Base-by-base conservation (phyloP, 2,888 invertebrate species). In the Ormia ochracea region DNA sequence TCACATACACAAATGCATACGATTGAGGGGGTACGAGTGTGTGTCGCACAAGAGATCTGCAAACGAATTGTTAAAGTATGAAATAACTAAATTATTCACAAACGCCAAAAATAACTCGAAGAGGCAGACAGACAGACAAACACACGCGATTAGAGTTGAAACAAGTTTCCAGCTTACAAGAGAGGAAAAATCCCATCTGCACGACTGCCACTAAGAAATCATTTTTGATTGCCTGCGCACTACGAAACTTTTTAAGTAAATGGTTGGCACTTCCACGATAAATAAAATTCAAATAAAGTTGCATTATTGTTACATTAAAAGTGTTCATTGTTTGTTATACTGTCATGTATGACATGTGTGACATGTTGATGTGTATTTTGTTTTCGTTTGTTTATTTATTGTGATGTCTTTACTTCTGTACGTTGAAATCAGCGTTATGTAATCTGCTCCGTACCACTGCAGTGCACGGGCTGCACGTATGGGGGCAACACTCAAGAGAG, bases 221-320 rank as follows among this genome's bases (percentile, higher is more conserved):
- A 58, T 38, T 28, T 70, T 59, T 70, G 9, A 50, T 2, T 69
- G 48, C 26, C 9, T 33, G 6, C 33, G 28, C 21, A 14, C 14
- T 33, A 38, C n/a, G 1, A 33, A 45, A 56, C 12, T 21, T 33
- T 33, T 21, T 33, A 45, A 23, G 23, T 7, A 33, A 56, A 68
- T 19, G 23, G 6, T 17, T 41, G n/a, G n/a, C 19, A 48, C 7
- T 28, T 23, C 2, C 6, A 36, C 2, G 3, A 69, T 23, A 31
- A 41, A 58, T 17, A 31, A 52, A 63, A 63, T 56, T 45, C 36
- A 73, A 73, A 63, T 33, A 45, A 63, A 23, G 26, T 70, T 70
- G 28, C 59, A 50, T 59, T 59, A 17, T 68, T 52, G 56, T 63
- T 63, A 28, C 26, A 26, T 48, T 36, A 26, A n/a, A n/a, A 45